Conservation (phyloP, 1,140 invertebrate species). For the Sycophaga agraensis region DNA sequence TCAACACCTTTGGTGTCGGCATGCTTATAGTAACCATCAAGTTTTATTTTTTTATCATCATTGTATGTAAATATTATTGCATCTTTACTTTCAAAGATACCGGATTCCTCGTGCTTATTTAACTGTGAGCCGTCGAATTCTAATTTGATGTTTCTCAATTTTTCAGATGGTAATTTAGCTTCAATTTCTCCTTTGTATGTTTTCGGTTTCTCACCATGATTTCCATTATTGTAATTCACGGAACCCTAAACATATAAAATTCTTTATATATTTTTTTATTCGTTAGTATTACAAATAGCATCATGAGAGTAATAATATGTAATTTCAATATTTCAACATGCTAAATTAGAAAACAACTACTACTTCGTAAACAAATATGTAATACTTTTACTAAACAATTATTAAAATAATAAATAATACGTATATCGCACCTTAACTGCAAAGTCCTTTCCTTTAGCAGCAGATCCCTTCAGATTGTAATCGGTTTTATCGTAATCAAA, state of each 20-base stretch:
- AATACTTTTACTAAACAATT: no score
- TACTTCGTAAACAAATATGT: no score
- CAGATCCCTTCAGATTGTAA: constrained; percentile 33
- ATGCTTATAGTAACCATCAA: constrained; percentile 36
- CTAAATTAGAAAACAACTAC: no score
- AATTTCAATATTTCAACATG: no score
- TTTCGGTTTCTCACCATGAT: constrained; percentile 46
- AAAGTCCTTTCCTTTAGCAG: constrained; percentile 40
- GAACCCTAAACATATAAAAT: constrained; percentile 37
- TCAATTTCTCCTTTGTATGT: constrained; percentile 46
- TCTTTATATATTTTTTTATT: no score
- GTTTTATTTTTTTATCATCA: constrained; percentile 57
- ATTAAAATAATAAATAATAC: no score
- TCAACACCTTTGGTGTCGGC: constrained; percentile 26
- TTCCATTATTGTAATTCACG: constrained; percentile 53
- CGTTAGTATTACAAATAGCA: no score
- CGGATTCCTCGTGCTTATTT: constrained; percentile 31
- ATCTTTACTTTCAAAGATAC: constrained; percentile 34
- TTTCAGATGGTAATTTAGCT: constrained; percentile 56
- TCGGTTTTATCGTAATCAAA: constrained; percentile 27
- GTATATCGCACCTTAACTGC: constrained; percentile 36
- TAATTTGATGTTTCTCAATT: constrained; percentile 56
- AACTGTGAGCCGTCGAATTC: constrained; percentile 38
- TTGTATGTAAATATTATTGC: constrained; percentile 55
- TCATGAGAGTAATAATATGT: no score